Evolutionary conservation across 2,797 vertebrate species (phyloP).

Genomic region (Mormyrops attenuatus): DNA sequence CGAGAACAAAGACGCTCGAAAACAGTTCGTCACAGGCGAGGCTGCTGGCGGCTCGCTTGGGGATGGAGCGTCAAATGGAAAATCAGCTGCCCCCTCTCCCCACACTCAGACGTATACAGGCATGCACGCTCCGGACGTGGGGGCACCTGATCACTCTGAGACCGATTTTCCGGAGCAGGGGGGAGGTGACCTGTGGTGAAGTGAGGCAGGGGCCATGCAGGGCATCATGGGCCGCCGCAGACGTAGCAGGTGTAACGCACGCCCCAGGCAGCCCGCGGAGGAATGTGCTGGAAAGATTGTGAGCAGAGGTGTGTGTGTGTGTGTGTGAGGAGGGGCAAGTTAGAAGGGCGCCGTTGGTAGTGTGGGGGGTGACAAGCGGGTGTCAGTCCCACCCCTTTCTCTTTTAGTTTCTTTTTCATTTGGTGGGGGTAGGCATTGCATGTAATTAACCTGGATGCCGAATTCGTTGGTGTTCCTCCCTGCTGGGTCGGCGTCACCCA

Average conservation of each 20-base stretch:
- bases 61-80: not conserved
- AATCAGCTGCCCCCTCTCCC: not conserved
- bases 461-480: not conserved
- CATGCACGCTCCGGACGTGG: not conserved
- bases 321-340: not conserved
- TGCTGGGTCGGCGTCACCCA: not conserved
- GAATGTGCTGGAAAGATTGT: slow-evolving; percentile 12
- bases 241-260: slow-evolving; percentile 47
- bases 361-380: not conserved
- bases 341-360: not conserved
- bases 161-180: not conserved
- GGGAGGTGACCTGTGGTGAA: not conserved
- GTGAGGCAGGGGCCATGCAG: not conserved
- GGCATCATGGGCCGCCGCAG: not conserved
- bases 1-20: not conserved
- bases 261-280: slow-evolving; percentile 8
- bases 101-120: not conserved
- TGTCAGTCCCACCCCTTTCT: not conserved
- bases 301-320: not conserved
- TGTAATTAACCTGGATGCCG: slow-evolving; percentile 13
- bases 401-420: not conserved
- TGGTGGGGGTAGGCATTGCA: not conserved
- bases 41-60: not conserved
- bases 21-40: not conserved
- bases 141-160: not conserved